Conservation (phyloP, 2,797 vertebrate species). For the Picus viridis region DNA sequence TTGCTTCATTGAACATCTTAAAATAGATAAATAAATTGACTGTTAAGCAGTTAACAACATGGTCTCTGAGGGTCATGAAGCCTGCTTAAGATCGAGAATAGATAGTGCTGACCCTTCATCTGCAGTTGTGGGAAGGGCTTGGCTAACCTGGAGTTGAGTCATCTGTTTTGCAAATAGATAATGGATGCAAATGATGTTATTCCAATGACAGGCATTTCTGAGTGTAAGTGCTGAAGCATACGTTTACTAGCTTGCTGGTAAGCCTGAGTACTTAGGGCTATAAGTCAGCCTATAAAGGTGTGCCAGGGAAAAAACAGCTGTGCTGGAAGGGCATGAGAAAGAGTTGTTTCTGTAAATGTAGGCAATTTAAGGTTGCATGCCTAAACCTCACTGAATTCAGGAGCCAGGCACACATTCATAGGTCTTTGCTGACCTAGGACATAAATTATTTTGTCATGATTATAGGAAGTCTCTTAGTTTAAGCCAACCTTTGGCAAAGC, state of each 20-base stretch:
- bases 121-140: background rate
- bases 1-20: background rate
- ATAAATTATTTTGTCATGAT: background rate
- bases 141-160: background rate
- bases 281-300: background rate
- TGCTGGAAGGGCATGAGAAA: background rate
- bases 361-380: background rate
- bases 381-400: background rate
- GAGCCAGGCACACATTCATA: background rate
- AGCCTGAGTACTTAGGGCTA: background rate
- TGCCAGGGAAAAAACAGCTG: background rate
- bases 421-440: background rate
- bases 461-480: background rate
- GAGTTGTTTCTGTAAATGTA: background rate
- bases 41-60: background rate
- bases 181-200: constrained; percentile 12
- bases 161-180: background rate
- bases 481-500: background rate
- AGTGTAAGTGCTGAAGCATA: background rate
- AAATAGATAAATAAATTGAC: background rate
- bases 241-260: background rate
- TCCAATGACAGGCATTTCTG: background rate
- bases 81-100: background rate
- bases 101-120: constrained; percentile 11
- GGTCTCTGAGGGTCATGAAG: background rate